These are phyloP conservation scores for Hypsopygia costalis DNA, from an alignment of 2,888 invertebrate genomes.

Conservation along the genomic window DNA sequence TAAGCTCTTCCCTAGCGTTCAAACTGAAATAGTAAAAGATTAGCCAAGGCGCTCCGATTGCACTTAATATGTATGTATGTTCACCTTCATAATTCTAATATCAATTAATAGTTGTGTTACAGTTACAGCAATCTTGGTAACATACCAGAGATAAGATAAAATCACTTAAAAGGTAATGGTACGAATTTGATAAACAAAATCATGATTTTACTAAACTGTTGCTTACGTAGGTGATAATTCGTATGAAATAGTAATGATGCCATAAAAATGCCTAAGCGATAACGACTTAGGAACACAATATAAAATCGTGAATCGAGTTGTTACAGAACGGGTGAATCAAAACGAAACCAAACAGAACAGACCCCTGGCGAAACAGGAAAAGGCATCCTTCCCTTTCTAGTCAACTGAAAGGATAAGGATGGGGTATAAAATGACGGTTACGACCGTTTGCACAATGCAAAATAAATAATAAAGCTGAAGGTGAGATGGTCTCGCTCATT, in stretches of 20 bases:
- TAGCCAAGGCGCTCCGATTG: too few relatives aligned
- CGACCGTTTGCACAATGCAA: conserved; percentile 62
- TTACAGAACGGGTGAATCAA: conserved; percentile 18
- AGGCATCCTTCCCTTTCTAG: conserved; percentile 42
- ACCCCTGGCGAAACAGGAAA: conserved; percentile 56
- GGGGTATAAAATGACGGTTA: conserved; percentile 63
- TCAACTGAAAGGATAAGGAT: conserved; percentile 46
- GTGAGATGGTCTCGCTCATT: conserved; percentile 55
- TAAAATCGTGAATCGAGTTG: conserved; percentile 13
- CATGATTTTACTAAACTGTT: conserved; percentile 16
- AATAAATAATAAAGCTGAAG: conserved; percentile 67
- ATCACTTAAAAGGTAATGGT: conserved; percentile 1
- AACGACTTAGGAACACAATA: conserved; percentile 14
- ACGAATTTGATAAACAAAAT: conserved; percentile 11
- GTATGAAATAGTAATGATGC: conserved; percentile 18
- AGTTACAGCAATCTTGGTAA: not conserved
- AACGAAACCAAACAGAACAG: conserved; percentile 48
- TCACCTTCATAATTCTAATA: too few relatives aligned
- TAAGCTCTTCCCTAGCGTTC: too few relatives aligned
- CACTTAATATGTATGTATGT: too few relatives aligned
- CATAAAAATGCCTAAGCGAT: conserved; percentile 22
- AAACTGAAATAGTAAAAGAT: too few relatives aligned
- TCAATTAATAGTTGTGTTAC: not conserved
- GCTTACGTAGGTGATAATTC: conserved; percentile 18
- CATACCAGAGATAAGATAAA: conserved; percentile 3